These are phyloP conservation scores for Myrmecobius fasciatus DNA, from an alignment of 2,113 vertebrate species.

Conservation along the genomic window DNA sequence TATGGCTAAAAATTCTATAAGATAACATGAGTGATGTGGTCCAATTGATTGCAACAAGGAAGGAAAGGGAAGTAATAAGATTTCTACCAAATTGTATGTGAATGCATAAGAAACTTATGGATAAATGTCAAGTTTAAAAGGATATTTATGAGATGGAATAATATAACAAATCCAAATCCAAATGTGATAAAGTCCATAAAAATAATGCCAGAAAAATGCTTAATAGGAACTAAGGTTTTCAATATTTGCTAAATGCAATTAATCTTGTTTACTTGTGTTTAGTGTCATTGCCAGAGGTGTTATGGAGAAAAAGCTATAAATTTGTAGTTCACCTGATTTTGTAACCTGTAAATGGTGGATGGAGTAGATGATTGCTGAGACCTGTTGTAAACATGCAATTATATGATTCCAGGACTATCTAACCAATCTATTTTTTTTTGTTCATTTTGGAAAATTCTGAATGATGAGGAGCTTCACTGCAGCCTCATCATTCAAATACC, in stretches of 20 bases:
- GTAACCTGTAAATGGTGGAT: neutral
- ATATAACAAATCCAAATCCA: neutral
- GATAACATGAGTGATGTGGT: neutral
- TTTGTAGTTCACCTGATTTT: neutral
- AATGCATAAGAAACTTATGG: neutral
- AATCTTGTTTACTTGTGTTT: neutral
- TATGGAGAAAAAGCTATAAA: neutral
- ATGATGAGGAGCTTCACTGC: constrained; percentile 77
- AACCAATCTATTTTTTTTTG: constrained; percentile 54
- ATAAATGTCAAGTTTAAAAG: neutral
- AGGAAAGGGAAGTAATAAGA: neutral
- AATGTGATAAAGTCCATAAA: neutral
- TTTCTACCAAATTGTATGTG: neutral
- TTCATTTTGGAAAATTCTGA: constrained; percentile 71
- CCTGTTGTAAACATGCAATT: neutral
- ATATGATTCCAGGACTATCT: neutral
- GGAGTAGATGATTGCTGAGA: neutral
- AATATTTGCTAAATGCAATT: neutral
- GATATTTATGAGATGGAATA: neutral
- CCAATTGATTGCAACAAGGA: neutral
- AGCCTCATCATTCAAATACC: constrained; percentile 81
- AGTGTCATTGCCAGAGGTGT: neutral
- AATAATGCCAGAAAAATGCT: neutral
- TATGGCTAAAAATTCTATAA: neutral
- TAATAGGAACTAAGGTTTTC: neutral